A percentile compares a stretch with the other conserved stretches of the same genome.
Evolutionary conservation across 2,888 invertebrate species (phyloP).

Genomic region (Cyclophora albipunctata): DNA sequence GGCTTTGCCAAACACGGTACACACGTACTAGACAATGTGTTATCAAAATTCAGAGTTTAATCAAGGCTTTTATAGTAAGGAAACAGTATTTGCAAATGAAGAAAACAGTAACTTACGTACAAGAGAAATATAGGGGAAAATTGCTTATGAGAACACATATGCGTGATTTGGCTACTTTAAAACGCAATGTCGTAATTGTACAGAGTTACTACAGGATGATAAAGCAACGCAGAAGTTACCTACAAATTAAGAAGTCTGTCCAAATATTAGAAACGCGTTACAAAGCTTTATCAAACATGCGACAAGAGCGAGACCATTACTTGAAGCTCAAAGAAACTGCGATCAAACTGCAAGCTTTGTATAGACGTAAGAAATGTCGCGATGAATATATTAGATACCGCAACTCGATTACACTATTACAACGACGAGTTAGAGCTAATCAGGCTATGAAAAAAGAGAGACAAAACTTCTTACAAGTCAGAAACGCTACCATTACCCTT

Average conservation of each 20-base stretch:
- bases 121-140: constrained; percentile 53
- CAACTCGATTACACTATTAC: constrained; percentile 54
- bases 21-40: constrained; percentile 31
- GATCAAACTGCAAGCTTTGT: constrained; percentile 62
- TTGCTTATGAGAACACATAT: constrained; percentile 49
- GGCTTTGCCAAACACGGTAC: constrained; percentile 45
- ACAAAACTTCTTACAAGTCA: constrained; percentile 44
- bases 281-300: constrained; percentile 46
- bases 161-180: constrained; percentile 27
- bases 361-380: constrained; percentile 56
- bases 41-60: constrained; percentile 38
- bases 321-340: constrained; percentile 40
- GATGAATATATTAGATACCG: constrained; percentile 40
- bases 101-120: constrained; percentile 40
- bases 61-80: constrained; percentile 39
- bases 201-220: constrained; percentile 62
- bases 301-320: constrained; percentile 35
- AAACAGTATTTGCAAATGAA: constrained; percentile 35
- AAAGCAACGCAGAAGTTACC: constrained; percentile 30
- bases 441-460: constrained; percentile 48
- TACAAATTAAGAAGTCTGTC: constrained; percentile 38
- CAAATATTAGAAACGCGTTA: constrained; percentile 35
- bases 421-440: constrained; percentile 65
- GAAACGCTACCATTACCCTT: constrained; percentile 49
- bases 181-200: constrained; percentile 40